phyloP scores from a whole-genome alignment of 2,888 invertebrate species.

The Choristoneura rosaceana region DNA sequence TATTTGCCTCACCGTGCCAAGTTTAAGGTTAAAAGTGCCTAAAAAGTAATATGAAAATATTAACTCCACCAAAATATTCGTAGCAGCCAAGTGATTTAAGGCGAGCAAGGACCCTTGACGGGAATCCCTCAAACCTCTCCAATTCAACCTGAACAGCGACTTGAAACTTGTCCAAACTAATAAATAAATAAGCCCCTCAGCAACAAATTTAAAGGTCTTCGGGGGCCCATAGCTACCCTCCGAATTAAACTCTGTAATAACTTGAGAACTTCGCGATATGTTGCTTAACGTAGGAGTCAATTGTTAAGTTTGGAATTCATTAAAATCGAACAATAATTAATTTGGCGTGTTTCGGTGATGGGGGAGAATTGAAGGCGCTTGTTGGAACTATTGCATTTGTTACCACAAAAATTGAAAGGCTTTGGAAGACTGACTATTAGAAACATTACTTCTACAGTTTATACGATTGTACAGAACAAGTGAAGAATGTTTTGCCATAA shows the following conservation, averaged over 20 bases:
- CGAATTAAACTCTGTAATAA: constrained; percentile 64
- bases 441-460: too few species aligned
- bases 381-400: too few species aligned
- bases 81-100: background rate
- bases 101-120: constrained; percentile 18
- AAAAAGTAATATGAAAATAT: background rate
- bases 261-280: constrained; percentile 64
- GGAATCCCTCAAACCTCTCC: constrained; percentile 19
- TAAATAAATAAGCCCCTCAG: constrained; percentile 59
- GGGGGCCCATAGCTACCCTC: constrained; percentile 66
- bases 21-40: too few species aligned
- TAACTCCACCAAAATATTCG: background rate
- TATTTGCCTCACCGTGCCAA: too few species aligned
- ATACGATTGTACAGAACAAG: too few species aligned
- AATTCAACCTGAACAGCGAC: constrained; percentile 42
- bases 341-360: background rate
- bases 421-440: too few species aligned
- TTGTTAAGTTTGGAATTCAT: constrained; percentile 29
- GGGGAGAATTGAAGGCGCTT: background rate
- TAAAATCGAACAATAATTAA: constrained; percentile 24
- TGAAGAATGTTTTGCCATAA: too few species aligned
- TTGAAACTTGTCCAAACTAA: constrained; percentile 53
- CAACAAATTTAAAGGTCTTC: constrained; percentile 67
- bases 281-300: constrained; percentile 49
- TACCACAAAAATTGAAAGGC: too few species aligned